phyloP scores from a whole-genome alignment of 2,113 vertebrate genomes.

The Prietella phreatophila region DNA sequence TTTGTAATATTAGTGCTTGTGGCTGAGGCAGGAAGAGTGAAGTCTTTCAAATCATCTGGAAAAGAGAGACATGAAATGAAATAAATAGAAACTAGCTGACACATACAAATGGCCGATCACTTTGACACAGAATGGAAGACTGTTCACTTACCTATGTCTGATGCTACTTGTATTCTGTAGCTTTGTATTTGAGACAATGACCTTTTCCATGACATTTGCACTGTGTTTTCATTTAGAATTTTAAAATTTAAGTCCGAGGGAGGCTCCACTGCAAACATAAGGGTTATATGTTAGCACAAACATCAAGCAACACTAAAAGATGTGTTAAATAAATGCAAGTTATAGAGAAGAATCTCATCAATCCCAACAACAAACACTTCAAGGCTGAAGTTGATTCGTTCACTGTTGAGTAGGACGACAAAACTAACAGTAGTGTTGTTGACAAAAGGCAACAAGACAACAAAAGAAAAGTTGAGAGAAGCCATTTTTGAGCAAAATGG shows the following conservation, averaged over 20 bases:
- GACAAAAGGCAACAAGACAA: constrained; percentile 63
- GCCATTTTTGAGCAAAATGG: constrained; percentile 91
- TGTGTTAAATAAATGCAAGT: constrained; percentile 62
- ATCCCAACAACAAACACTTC: constrained; percentile 91
- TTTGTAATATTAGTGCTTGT: constrained; percentile 84
- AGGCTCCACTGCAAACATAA: constrained; percentile 89
- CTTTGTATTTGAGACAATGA: constrained; percentile 83
- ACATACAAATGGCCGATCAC: neutral
- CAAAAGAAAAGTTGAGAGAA: constrained; percentile 77
- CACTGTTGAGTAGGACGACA: constrained; percentile 84
- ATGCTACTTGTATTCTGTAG: constrained; percentile 88
- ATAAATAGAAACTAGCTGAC: neutral
- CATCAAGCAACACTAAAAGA: constrained; percentile 18
- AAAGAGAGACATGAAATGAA: constrained; percentile 36
- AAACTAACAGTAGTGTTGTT: constrained; percentile 72
- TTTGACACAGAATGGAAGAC: neutral
- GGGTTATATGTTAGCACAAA: constrained; percentile 61
- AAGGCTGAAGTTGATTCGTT: constrained; percentile 75
- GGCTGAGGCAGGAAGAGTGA: constrained; percentile 78
- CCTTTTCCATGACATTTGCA: constrained; percentile 93
- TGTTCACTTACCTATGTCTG: constrained; percentile 81
- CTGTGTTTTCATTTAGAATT: constrained; percentile 98
- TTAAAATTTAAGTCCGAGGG: constrained; percentile 98
- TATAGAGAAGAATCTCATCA: constrained; percentile 81
- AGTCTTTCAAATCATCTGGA: constrained; percentile 88